These are phyloP conservation scores for Heterohyrax brucei DNA, from an alignment of 2,797 vertebrate genomes.

Conservation along the genomic window DNA sequence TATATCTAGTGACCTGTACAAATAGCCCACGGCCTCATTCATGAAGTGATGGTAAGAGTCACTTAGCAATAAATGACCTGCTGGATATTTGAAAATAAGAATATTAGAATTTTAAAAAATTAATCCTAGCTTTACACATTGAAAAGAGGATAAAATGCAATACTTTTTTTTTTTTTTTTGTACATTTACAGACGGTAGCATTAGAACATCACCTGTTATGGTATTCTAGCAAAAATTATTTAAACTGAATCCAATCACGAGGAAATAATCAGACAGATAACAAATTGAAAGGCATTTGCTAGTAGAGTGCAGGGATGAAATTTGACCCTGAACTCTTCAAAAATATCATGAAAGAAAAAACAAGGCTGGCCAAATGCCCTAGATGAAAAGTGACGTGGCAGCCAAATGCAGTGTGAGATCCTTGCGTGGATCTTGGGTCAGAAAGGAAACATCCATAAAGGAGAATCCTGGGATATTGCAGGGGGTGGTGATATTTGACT, in stretches of 20 bases:
- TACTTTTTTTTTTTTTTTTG: no score
- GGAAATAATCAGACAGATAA: conserved; percentile 3
- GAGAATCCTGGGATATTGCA: neutral
- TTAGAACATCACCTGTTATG: neutral
- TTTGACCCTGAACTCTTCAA: neutral
- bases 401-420: neutral
- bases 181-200: neutral
- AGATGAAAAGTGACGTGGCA: neutral
- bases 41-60: conserved; percentile 52
- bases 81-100: conserved; percentile 73
- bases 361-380: neutral
- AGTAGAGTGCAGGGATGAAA: neutral
- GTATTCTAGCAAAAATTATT: conserved; percentile 27
- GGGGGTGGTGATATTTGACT: neutral
- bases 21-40: conserved; percentile 78
- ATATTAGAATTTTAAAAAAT: neutral
- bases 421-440: neutral
- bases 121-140: neutral
- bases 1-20: conserved; percentile 84
- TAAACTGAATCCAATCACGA: neutral
- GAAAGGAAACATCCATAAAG: neutral
- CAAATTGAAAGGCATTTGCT: neutral
- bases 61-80: conserved; percentile 85
- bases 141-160: neutral
- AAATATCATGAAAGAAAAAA: conserved; percentile 17